Evolutionary conservation across 1,140 invertebrate species (phyloP), one percentile per base, ranked within the genome.

Genomic region (Drosophila hydei): DNA sequence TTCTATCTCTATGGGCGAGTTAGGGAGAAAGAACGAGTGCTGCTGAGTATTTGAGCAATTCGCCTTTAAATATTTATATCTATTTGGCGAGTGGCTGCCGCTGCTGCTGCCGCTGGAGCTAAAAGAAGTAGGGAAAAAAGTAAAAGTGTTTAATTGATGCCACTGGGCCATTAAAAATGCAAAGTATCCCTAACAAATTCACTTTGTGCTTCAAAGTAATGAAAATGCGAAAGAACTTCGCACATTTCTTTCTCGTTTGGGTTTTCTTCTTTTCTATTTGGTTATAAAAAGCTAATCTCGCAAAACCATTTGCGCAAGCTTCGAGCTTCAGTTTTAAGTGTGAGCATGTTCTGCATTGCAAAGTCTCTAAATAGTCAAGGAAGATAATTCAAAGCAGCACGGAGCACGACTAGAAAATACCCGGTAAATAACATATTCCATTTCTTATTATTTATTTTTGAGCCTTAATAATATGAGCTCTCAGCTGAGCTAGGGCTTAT

Each of bases 91-190:
- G n/a, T 45, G 33, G 43, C 52, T 33, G 21, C 6, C 4, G 4
- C 4, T 30, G 27, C 27, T 4, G 27, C 4, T 30, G 18, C 14
- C 27, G 47, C 21, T 47, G 59, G 36, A 23, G 27, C 27, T 8
- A 16, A 25, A 18, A n/a, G 5, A 27, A 40, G 18, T 38, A 16
- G 3, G 21, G 21, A 36, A 52, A 27, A 42, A 63, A 21, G 25
- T 43, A 56, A 58, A 65, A 64, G 79, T 75, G 70, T 78, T 83
- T 78, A 83, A 81, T 83, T 81, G 79, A 70, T 83, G 79, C 56
- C 60, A 16, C 27, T 63, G n/a, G 19, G 30, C 38, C 52, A 80
- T 77, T 42, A 70, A 81, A 71, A 42, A 83, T 74, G 55, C 63
- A 71, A 56, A 56, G 42, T 59, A 52, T 45, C 8, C 42, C 16